Percentiles rank a stretch among this genome's conserved stretches.
Conservation (phyloP, 1,140 invertebrate species). For the Bombus superbus region DNA sequence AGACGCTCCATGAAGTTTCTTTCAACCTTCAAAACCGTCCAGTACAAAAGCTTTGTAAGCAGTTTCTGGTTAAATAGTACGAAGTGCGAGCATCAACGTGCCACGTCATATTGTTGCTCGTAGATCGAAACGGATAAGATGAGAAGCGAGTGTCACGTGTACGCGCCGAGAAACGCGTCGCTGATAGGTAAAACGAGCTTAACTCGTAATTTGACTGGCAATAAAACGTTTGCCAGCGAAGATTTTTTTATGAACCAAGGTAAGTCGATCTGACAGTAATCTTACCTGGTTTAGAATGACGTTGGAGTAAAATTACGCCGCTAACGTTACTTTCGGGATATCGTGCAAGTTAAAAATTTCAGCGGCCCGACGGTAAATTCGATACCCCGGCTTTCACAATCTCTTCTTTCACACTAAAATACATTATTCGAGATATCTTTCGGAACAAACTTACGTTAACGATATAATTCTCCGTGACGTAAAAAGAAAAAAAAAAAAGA, state of each 20-base stretch:
- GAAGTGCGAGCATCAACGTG: not conserved
- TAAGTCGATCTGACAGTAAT: not conserved
- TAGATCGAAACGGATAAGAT: not conserved
- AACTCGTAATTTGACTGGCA: no score
- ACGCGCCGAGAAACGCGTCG: no score
- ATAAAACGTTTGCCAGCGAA: no score
- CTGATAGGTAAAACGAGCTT: no score
- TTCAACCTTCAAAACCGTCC: slow-evolving; percentile 52
- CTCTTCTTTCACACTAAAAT: not conserved
- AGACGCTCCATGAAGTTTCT: slow-evolving; percentile 38
- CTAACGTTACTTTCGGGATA: not conserved
- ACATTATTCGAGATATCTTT: not conserved
- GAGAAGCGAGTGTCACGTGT: not conserved
- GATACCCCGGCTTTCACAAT: not conserved
- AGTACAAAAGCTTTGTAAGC: slow-evolving; percentile 49
- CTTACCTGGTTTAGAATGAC: not conserved
- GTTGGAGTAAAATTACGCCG: not conserved
- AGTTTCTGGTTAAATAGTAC: slow-evolving; percentile 31
- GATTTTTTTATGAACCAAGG: no score
- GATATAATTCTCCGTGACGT: not conserved
- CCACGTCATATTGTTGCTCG: not conserved
- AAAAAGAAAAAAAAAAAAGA: no score
- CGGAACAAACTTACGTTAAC: not conserved
- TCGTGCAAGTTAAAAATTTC: not conserved
- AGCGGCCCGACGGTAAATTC: not conserved